Percentiles rank a stretch among this genome's conserved stretches.
Evolutionary conservation across 2,113 vertebrate genomes (phyloP).

Genomic region (Antechinus flavipes): DNA sequence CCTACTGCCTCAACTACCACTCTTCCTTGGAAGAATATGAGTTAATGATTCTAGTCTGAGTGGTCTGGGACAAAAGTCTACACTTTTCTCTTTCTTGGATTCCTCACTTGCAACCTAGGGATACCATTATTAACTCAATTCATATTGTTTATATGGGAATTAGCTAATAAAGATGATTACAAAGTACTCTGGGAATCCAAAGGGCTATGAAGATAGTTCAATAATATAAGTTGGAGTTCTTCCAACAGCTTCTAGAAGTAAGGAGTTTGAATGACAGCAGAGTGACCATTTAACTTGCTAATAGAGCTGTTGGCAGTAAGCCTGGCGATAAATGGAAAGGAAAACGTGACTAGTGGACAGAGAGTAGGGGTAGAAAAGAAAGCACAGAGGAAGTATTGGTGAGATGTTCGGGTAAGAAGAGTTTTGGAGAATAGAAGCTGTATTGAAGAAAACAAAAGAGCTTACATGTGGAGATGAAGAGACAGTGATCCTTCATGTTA

Average conservation of each 20-base stretch:
- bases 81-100: background rate
- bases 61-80: background rate
- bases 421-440: background rate
- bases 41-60: constrained; percentile 37
- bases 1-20: background rate
- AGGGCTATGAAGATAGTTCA: constrained; percentile 59
- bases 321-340: constrained; percentile 62
- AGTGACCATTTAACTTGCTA: constrained; percentile 72
- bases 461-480: background rate
- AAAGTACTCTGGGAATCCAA: constrained; percentile 45
- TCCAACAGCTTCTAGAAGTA: constrained; percentile 63
- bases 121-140: constrained; percentile 37
- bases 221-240: constrained; percentile 56
- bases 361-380: constrained; percentile 22
- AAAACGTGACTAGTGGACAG: constrained; percentile 41
- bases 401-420: background rate
- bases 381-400: background rate
- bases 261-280: constrained; percentile 60
- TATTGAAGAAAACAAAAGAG: background rate
- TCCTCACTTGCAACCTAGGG: constrained; percentile 29
- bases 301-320: constrained; percentile 62
- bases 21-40: background rate
- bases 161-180: constrained; percentile 38
- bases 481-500: background rate
- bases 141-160: constrained; percentile 56